phyloP scores from a whole-genome alignment of 2,797 vertebrate genomes.

The Chelon auratus region DNA sequence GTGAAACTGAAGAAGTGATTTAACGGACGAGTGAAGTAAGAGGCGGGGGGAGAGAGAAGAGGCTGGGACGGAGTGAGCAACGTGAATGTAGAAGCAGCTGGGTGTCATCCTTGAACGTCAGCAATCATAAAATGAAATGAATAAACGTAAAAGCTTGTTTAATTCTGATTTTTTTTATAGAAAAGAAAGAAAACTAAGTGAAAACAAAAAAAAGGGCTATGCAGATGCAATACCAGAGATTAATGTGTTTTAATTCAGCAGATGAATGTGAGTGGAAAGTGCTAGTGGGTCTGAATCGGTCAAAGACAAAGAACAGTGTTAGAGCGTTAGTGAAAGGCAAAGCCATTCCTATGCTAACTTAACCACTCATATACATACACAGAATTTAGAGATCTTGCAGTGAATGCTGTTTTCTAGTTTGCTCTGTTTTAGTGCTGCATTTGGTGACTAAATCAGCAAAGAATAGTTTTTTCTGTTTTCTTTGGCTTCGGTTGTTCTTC shows the following conservation, averaged over 20 bases:
- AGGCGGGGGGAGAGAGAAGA: slow-evolving; percentile 6
- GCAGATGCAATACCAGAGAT: background rate
- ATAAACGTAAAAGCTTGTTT: background rate
- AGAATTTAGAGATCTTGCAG: slow-evolving; percentile 9
- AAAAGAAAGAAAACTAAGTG: background rate
- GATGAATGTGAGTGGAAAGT: background rate
- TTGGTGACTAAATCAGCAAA: slow-evolving; percentile 36
- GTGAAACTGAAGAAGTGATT: slow-evolving; percentile 6
- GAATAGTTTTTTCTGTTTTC: slow-evolving; percentile 14
- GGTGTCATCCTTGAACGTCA: background rate
- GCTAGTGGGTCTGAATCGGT: background rate
- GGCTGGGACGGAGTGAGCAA: background rate
- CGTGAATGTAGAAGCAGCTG: slow-evolving; percentile 7
- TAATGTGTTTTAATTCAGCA: background rate
- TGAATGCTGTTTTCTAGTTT: slow-evolving; percentile 17
- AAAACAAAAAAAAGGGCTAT: background rate
- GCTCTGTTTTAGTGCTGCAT: slow-evolving; percentile 8
- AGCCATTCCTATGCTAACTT: background rate
- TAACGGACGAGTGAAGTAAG: background rate
- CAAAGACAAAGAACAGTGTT: background rate
- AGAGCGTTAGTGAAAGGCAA: background rate
- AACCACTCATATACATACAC: background rate
- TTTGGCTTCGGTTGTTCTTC: slow-evolving; percentile 28
- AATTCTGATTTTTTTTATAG: too few species aligned
- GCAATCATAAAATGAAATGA: slow-evolving; percentile 7